Conservation (phyloP, 2,113 vertebrate species). For the Hippopotamus amphibius region DNA sequence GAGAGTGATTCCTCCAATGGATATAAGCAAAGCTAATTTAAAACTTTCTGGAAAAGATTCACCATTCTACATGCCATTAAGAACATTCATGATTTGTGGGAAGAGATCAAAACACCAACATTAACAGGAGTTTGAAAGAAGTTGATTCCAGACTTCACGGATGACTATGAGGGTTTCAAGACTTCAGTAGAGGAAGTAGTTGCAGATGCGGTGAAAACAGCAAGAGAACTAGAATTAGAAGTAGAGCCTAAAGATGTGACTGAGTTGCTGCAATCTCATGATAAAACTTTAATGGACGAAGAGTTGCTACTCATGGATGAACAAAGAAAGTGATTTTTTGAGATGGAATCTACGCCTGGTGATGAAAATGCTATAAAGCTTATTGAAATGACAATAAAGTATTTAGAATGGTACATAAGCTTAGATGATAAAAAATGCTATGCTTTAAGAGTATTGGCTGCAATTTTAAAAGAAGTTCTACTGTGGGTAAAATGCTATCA, state of each 20-base stretch:
- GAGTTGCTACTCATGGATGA: not conserved
- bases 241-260: not conserved
- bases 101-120: not conserved
- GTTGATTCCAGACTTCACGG: not conserved
- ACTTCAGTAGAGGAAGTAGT: not conserved
- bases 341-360: not conserved
- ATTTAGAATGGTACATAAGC: not conserved
- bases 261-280: not conserved
- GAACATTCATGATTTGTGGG: not conserved
- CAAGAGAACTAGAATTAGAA: not conserved
- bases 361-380: not conserved
- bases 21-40: not conserved
- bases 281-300: not conserved
- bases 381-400: not conserved
- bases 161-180: too few species aligned
- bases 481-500: not conserved
- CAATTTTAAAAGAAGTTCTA: not conserved
- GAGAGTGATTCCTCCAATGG: not conserved
- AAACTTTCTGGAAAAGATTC: not conserved
- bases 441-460: not conserved
- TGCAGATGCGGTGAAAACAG: not conserved
- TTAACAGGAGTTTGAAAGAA: not conserved
- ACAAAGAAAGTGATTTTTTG: not conserved
- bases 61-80: not conserved
- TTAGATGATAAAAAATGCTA: not conserved